Base-by-base conservation (phyloP, 2,888 invertebrate species). In the Tiphia femorata region DNA sequence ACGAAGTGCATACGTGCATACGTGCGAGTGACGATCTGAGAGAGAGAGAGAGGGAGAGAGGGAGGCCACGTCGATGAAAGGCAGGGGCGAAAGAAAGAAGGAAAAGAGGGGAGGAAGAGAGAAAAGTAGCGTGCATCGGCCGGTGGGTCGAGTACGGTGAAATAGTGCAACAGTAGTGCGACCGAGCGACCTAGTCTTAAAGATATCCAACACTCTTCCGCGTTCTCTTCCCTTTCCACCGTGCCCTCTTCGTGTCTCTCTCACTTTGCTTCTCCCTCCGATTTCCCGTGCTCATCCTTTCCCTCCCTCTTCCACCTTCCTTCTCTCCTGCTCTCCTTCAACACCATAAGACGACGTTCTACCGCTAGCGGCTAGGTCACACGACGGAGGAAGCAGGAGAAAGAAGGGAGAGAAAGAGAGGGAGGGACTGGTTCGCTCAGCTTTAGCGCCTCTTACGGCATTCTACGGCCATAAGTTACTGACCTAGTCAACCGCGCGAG, bases 121-220 rank as follows among this genome's bases (percentile, higher is more conserved):
- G 66, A 60, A 55, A 61, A 64, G 63, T 55, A 50, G 54, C 51
- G 37, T 60, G 58, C 29, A 17, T n/a, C 42, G 44, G 50, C 51
- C 55, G 58, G 48, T 49, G 55, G 60, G 43, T 62, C 58, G 58
- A 14, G 65, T 63, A 70, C 65, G 62, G 75, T 67, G 72, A 76
- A 75, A 76, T 79, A 73, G 77, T 74, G 76, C 80, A 79, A 80
- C 80, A 79, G 78, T 78, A 75, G 77, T 75, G 75, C 80, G 82
- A 82, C 81, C 80, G 81, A 80, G 80, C 82, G 82, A 82, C 82
- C 82, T 77, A 82, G 80, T 82, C 81, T 82, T 74, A 69, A 77
- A 81, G 79, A 81, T 77, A 81, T 69, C 73, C 73, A 68, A 77
- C 75, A 73, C 74, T 80, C 79, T 79, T 78, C 78, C 81, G 79